These are phyloP conservation scores for Folsomia manolachei DNA, from an alignment of 2,888 invertebrate species.

Conservation along the genomic window DNA sequence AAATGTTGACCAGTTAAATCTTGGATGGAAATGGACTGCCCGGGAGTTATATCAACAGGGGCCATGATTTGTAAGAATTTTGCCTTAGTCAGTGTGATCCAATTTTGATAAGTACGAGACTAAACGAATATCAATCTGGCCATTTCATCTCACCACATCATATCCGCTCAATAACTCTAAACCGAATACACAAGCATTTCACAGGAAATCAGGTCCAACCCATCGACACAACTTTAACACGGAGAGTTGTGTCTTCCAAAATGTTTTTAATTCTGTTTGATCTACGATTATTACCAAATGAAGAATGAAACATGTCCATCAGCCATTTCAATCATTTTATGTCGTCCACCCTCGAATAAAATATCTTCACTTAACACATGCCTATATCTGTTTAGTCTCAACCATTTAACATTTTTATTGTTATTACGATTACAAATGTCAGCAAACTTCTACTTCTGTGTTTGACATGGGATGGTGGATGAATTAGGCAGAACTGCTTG, in stretches of 20 bases:
- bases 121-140: conserved; percentile 8
- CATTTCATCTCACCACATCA: background rate
- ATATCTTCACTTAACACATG: too few species aligned
- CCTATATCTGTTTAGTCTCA: background rate
- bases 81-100: conserved; percentile 16
- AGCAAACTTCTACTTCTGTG: background rate
- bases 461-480: too few species aligned
- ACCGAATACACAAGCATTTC: background rate
- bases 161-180: background rate
- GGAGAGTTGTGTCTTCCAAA: background rate
- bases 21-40: too few species aligned
- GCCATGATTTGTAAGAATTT: conserved; percentile 19
- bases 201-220: background rate
- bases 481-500: too few species aligned
- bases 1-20: too few species aligned
- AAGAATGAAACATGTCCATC: conserved; percentile 12
- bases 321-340: conserved; percentile 12
- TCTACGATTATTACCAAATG: conserved; percentile 3
- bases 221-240: background rate
- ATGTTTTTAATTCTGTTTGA: conserved; percentile 6
- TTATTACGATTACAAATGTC: conserved; percentile 11
- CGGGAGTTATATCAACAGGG: conserved; percentile 1
- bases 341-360: background rate
- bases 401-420: conserved; percentile 7
- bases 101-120: conserved; percentile 10